Base-by-base conservation (phyloP, 2,888 invertebrate genomes). In the Leptinotarsa haldemani region DNA sequence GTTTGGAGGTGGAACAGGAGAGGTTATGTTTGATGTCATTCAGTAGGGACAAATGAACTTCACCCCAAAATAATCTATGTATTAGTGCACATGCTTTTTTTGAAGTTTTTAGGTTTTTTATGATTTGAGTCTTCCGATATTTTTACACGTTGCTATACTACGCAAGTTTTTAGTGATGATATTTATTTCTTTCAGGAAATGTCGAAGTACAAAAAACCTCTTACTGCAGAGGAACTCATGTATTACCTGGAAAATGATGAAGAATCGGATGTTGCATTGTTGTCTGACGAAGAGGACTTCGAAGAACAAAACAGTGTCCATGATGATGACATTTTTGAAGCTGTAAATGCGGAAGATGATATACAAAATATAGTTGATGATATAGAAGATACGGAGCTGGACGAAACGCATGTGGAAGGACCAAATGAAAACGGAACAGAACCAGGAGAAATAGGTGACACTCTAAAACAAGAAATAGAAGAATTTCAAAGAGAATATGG, bases 161-260 rank as follows among this genome's bases (percentile, higher is more conserved):
- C 65, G 65, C n/a, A 68, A 53, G 68, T 68, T 68, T 68, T 22
- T 25, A 68, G 18, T 68, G 52, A 68, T 68, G 68, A 68, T 53
- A 70, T 64, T 64, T 70, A 64, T 30, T 30, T 53, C 67, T 20
- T 20, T 56, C 68, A 68, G 68, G 68, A 68, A 56, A 70, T 63
- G 64, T 50, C 50, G 63, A 64, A n/a, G 68, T 66, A 65, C 68
- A 74, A 70, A 69, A 65, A 63, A 65, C 40, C 71, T 71, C 65
- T 56, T 65, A 71, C 70, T 65, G 53, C 65, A 40, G 70, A 65
- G 56, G 65, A 70, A 65, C 65, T 65, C 16, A 58, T 69, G 58
- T 40, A 61, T 69, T 69, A 61, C 52, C 61, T 69, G 46, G 65
- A 71, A 65, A 71, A 71, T 71, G 58, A 71, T 71, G 65, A 70